Percentiles rank a stretch among this genome's conserved stretches.
Evolutionary conservation across 1,140 invertebrate species (phyloP).

Genomic region (Drosophila seguyi): DNA sequence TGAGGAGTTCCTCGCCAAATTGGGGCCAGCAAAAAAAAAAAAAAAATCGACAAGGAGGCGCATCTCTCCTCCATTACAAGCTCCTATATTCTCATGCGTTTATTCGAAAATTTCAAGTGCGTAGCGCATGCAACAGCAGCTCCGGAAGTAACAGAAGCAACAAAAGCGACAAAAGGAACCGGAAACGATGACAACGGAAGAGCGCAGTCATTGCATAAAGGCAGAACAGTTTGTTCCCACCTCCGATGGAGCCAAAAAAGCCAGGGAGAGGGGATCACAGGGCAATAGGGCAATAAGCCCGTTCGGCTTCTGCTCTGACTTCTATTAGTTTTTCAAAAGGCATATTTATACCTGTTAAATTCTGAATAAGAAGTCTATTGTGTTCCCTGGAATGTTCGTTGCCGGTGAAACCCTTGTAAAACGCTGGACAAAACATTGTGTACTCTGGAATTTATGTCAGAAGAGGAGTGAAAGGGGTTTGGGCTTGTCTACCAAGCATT

Average conservation of each 20-base stretch:
- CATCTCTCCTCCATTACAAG: constrained; percentile 15
- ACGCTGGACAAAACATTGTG: not conserved
- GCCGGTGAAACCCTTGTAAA: not conserved
- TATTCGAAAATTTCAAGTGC: constrained; percentile 60
- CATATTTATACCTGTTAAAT: constrained; percentile 9
- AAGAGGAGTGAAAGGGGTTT: too few relatives aligned
- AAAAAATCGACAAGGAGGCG: not conserved
- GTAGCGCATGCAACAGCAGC: constrained; percentile 22
- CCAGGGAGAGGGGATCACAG: not conserved
- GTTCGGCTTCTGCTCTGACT: constrained; percentile 11
- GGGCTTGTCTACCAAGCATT: not conserved
- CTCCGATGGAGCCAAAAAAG: constrained; percentile 10
- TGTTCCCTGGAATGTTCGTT: not conserved
- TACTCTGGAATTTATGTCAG: not conserved
- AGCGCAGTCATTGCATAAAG: constrained; percentile 63
- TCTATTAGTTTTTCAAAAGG: constrained; percentile 25
- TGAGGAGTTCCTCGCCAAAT: constrained; percentile 51
- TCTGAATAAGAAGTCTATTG: not conserved
- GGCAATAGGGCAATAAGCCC: constrained; percentile 23
- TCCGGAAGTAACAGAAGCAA: constrained; percentile 24
- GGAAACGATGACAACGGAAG: constrained; percentile 48
- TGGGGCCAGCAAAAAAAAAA: constrained; percentile 18
- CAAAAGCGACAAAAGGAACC: constrained; percentile 25
- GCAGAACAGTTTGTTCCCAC: constrained; percentile 43
- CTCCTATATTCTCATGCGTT: constrained; percentile 33